These are phyloP conservation scores for Metaphire vulgaris DNA, from an alignment of 1,140 invertebrate species.

Conservation along the genomic window DNA sequence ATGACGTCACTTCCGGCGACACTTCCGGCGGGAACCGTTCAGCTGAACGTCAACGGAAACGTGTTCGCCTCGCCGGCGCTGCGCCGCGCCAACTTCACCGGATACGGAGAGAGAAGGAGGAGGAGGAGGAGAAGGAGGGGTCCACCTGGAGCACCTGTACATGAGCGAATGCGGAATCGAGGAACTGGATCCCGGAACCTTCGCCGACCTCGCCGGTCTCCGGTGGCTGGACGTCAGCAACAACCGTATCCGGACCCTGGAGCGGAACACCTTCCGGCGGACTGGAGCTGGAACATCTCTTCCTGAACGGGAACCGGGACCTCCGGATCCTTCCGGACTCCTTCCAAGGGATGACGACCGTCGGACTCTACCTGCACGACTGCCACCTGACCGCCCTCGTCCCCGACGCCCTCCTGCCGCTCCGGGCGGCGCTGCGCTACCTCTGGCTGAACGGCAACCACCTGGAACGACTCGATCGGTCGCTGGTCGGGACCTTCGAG, in stretches of 20 bases:
- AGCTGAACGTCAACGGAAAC: slow-evolving; percentile 48
- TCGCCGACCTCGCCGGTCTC: slow-evolving; percentile 43
- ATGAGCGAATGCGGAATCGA: slow-evolving; percentile 47
- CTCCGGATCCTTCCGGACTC: slow-evolving; percentile 42
- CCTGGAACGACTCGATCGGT: slow-evolving; percentile 38
- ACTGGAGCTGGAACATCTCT: slow-evolving; percentile 44
- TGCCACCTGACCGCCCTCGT: slow-evolving; percentile 41
- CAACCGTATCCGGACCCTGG: slow-evolving; percentile 43
- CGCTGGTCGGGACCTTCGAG: slow-evolving; percentile 42
- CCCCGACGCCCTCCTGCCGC: slow-evolving; percentile 41
- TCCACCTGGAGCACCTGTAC: slow-evolving; percentile 43
- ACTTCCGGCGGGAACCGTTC: slow-evolving; percentile 43
- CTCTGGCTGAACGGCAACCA: slow-evolving; percentile 47
- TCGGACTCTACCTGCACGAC: slow-evolving; percentile 46
- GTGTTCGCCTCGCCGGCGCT: slow-evolving; percentile 40
- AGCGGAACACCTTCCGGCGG: slow-evolving; percentile 47
- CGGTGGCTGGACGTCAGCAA: slow-evolving; percentile 48
- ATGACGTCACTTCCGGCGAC: slow-evolving; percentile 41
- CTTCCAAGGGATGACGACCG: slow-evolving; percentile 42
- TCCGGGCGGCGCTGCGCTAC: slow-evolving; percentile 43
- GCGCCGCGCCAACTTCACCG: slow-evolving; percentile 42
- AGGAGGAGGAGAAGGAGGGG: too few species aligned
- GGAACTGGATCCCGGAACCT: slow-evolving; percentile 43
- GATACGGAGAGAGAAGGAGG: slow-evolving; percentile 32
- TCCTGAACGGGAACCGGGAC: slow-evolving; percentile 46